Percentiles rank a stretch among this genome's conserved stretches.
These are phyloP conservation scores for Phrynosoma platyrhinos DNA, from an alignment of 2,113 vertebrate genomes.

Conservation along the genomic window DNA sequence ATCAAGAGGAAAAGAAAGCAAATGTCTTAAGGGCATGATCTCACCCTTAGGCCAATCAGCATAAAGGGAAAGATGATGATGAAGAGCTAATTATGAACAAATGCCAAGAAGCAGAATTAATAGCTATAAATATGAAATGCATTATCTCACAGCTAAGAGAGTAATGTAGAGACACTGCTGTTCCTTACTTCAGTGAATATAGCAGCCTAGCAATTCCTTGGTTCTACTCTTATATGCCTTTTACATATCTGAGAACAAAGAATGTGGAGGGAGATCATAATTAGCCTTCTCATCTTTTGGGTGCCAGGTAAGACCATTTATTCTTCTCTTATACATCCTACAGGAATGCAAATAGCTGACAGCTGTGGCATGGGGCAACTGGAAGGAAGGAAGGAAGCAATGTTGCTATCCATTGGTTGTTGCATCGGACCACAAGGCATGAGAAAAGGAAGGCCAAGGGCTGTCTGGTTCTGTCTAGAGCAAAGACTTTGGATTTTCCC, in stretches of 20 bases:
- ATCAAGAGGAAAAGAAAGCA: not conserved
- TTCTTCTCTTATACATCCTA: not conserved
- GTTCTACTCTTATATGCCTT: not conserved
- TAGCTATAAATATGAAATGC: not conserved
- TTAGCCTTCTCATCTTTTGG: not conserved
- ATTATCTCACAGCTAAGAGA: not conserved
- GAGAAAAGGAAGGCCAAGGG: not conserved
- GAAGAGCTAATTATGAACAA: not conserved
- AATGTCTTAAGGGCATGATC: not conserved
- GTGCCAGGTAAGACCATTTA: constrained; percentile 6
- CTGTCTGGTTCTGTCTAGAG: too few species aligned
- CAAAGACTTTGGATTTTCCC: not conserved
- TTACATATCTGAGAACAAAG: not conserved
- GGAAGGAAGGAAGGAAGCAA: not conserved
- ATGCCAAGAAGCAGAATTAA: not conserved
- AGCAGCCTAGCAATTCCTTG: not conserved
- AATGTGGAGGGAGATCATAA: constrained; percentile 7
- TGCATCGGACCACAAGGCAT: not conserved
- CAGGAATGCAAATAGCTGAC: not conserved
- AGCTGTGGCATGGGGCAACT: not conserved
- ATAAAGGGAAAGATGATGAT: not conserved
- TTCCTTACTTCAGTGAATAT: not conserved
- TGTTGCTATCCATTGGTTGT: not conserved
- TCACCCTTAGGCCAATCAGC: not conserved
- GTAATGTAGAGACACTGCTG: not conserved